These are phyloP conservation scores for Strigamia transsilvanica DNA, from an alignment of 2,888 invertebrate species.

Conservation along the genomic window DNA sequence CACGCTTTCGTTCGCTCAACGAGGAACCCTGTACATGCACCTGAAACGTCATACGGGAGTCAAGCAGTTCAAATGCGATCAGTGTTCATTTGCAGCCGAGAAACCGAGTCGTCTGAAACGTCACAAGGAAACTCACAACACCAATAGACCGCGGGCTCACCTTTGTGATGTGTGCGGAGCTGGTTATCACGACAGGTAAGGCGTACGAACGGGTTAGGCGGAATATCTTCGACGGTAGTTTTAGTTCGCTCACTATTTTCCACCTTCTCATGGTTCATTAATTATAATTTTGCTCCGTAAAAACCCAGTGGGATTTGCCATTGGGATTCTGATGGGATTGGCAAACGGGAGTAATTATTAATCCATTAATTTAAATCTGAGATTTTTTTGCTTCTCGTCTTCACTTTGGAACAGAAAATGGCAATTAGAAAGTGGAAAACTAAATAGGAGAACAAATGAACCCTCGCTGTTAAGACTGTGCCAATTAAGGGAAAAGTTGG, in stretches of 20 bases:
- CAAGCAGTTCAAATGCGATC: conserved; percentile 59
- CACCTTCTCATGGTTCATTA: conserved; percentile 33
- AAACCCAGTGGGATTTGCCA: conserved; percentile 17
- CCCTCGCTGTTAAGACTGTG: neutral
- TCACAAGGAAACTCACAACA: conserved; percentile 53
- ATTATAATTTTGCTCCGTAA: conserved; percentile 8
- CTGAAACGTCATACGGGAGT: conserved; percentile 59
- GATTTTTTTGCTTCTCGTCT: neutral
- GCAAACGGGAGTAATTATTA: conserved; percentile 44
- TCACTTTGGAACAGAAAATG: conserved; percentile 5
- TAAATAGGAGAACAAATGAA: conserved; percentile 8
- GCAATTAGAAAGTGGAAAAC: neutral
- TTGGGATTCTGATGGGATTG: conserved; percentile 14
- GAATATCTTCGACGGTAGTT: neutral
- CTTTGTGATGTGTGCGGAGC: conserved; percentile 56
- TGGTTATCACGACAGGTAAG: conserved; percentile 55
- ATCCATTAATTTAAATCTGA: conserved; percentile 50
- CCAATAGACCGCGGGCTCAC: conserved; percentile 52
- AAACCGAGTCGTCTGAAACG: conserved; percentile 53
- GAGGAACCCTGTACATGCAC: conserved; percentile 53
- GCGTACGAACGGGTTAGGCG: neutral
- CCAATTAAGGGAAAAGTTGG: conserved; percentile 8
- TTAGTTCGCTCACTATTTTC: neutral
- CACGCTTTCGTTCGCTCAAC: conserved; percentile 57
- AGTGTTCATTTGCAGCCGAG: conserved; percentile 53